Conservation (phyloP, 2,888 invertebrate species). For the Chromoteleia sp. region DNA sequence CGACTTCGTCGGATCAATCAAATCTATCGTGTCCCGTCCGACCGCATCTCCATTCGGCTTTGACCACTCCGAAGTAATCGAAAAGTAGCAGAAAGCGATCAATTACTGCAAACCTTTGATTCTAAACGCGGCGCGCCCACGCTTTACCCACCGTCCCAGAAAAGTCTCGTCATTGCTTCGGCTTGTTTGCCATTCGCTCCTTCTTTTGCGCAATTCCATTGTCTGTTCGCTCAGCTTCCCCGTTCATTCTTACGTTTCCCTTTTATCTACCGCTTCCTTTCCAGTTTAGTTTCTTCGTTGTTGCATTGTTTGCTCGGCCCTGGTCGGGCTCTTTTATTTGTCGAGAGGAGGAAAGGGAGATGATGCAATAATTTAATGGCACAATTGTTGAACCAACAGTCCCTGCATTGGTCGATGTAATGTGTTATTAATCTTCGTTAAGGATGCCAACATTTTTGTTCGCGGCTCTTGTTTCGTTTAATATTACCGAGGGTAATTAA, state of each 20-base stretch:
- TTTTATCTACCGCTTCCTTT: slow-evolving; percentile 41
- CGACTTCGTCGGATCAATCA: slow-evolving; percentile 77
- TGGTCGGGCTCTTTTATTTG: slow-evolving; percentile 37
- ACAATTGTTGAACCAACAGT: slow-evolving; percentile 36
- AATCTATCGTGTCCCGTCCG: slow-evolving; percentile 64
- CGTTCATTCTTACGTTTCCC: slow-evolving; percentile 37
- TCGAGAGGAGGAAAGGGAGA: neutral
- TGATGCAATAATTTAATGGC: slow-evolving; percentile 49
- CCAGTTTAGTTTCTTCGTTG: slow-evolving; percentile 29
- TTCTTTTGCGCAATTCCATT: slow-evolving; percentile 39
- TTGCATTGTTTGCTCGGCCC: slow-evolving; percentile 42
- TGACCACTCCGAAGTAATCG: slow-evolving; percentile 78
- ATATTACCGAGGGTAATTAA: slow-evolving; percentile 30
- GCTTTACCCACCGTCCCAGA: slow-evolving; percentile 47
- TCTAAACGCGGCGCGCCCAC: slow-evolving; percentile 73
- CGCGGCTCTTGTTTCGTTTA: slow-evolving; percentile 11
- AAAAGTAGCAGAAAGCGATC: slow-evolving; percentile 77
- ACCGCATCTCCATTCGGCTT: slow-evolving; percentile 75
- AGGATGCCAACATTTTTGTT: slow-evolving; percentile 29
- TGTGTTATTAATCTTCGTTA: slow-evolving; percentile 56
- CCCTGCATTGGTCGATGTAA: slow-evolving; percentile 16
- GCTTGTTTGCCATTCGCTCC: slow-evolving; percentile 44
- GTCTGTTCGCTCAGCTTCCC: neutral
- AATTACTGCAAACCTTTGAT: slow-evolving; percentile 78
- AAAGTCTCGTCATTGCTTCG: slow-evolving; percentile 47